phyloP scores from a whole-genome alignment of 2,113 vertebrate species.

The Ammodytes dubius region DNA sequence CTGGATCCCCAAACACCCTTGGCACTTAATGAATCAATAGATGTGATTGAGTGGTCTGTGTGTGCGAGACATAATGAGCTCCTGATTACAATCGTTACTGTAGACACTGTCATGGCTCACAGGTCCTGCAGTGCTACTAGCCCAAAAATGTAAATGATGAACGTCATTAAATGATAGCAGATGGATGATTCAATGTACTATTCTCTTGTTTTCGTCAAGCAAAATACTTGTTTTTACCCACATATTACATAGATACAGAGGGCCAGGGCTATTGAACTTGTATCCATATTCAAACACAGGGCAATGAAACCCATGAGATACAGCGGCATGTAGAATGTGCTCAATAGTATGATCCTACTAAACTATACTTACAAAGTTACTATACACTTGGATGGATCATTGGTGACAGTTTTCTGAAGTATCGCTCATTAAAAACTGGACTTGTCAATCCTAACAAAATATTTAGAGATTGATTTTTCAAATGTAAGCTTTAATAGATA shows the following conservation, averaged over 20 bases:
- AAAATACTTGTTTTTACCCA: neutral
- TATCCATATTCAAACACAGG: neutral
- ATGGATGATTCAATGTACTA: neutral
- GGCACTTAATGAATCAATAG: conserved; percentile 79
- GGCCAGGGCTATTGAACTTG: neutral
- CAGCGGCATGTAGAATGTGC: neutral
- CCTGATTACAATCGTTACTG: conserved; percentile 77
- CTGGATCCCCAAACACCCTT: conserved; percentile 61
- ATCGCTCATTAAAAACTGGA: neutral
- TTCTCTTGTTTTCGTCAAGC: neutral
- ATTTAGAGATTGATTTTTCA: conserved; percentile 11
- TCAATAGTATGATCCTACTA: no score
- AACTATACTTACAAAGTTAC: no score
- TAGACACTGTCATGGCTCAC: conserved; percentile 38
- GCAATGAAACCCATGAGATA: neutral
- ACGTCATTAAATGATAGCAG: neutral
- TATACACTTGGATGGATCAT: neutral
- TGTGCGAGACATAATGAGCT: conserved; percentile 75
- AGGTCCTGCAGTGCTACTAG: neutral
- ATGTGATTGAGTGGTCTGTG: conserved; percentile 74
- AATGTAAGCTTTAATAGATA: no score
- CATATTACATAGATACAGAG: neutral
- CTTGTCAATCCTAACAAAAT: conserved; percentile 10
- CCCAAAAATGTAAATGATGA: neutral
- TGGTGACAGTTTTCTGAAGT: neutral